Conservation (phyloP, 2,797 vertebrate genomes). For the Pseudocheirus occidentalis region DNA sequence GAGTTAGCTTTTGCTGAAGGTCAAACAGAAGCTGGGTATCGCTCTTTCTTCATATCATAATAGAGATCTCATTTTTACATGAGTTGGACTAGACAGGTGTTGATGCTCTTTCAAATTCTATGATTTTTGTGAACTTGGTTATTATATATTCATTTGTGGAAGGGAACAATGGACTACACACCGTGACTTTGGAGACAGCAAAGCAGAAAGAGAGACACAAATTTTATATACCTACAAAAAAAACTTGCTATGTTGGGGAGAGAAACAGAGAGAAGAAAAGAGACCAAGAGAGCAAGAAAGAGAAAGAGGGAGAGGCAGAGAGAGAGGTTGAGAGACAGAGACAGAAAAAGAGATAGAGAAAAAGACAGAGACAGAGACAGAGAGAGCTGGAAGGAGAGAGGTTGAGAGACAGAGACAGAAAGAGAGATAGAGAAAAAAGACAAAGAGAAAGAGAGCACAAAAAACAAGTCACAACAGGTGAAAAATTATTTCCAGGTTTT, state of each 20-base stretch:
- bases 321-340: too few species aligned
- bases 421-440: not conserved
- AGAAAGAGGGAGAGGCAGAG: too few species aligned
- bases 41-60: not conserved
- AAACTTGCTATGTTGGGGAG: not conserved
- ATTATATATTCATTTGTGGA: not conserved
- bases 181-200: not conserved
- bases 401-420: not conserved
- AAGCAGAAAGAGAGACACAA: not conserved
- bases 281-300: not conserved
- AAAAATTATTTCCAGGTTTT: not conserved
- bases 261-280: not conserved
- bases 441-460: too few species aligned
- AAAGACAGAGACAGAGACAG: too few species aligned
- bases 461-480: not conserved
- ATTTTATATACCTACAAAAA: not conserved
- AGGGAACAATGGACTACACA: not conserved
- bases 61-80: not conserved
- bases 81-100: not conserved
- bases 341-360: too few species aligned
- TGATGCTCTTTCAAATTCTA: not conserved
- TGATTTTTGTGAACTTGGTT: not conserved
- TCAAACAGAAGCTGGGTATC: not conserved
- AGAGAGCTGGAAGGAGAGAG: too few species aligned
- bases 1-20: not conserved